These are phyloP conservation scores for Myrmecobius fasciatus DNA, from an alignment of 2,113 vertebrate species.

Conservation along the genomic window DNA sequence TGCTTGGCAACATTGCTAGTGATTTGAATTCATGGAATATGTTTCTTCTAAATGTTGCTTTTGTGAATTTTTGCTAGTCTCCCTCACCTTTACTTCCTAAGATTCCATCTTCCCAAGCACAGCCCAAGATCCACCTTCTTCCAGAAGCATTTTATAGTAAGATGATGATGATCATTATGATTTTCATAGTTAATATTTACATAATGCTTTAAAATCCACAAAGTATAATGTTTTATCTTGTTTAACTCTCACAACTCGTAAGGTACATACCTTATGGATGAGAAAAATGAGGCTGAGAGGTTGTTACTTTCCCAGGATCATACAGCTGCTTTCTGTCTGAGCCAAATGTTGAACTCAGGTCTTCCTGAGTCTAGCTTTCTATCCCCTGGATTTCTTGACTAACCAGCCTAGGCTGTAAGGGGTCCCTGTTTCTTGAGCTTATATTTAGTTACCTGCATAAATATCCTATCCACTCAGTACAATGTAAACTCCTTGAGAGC, in stretches of 20 bases:
- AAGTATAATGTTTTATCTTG: neutral
- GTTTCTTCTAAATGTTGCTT: neutral
- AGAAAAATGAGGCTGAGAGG: neutral
- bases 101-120: neutral
- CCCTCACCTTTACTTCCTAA: neutral
- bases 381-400: neutral
- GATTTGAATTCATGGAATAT: neutral
- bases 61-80: neutral
- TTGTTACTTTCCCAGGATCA: neutral
- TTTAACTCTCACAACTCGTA: neutral
- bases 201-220: neutral
- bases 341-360: neutral
- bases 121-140: neutral
- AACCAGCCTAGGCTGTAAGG: neutral
- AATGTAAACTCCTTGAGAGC: neutral
- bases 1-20: neutral
- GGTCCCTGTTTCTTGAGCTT: neutral
- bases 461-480: neutral
- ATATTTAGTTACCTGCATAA: neutral
- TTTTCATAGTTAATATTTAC: neutral
- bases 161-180: neutral
- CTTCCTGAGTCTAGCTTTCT: neutral
- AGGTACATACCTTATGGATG: neutral
- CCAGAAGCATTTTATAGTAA: neutral
- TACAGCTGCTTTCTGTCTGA: neutral